A percentile compares a stretch with the other conserved stretches of the same genome.
phyloP scores from a whole-genome alignment of 2,888 invertebrate species.

The Muscina levida region DNA sequence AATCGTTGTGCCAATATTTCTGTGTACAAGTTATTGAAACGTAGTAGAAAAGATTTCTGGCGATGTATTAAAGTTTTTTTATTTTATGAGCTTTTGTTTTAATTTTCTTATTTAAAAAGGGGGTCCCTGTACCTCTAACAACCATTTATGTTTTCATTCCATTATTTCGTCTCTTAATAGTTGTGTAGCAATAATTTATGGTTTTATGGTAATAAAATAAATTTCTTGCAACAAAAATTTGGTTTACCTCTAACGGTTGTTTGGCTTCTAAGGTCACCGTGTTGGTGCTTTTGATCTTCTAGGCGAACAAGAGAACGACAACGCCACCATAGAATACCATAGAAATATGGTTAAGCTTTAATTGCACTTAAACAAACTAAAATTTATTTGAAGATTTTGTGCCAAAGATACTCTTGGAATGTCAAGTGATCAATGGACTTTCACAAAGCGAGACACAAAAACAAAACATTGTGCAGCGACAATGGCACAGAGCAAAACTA shows the following conservation, averaged over 20 bases:
- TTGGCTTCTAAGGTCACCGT: constrained; percentile 60
- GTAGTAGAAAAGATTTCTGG: constrained; percentile 39
- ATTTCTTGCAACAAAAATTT: constrained; percentile 47
- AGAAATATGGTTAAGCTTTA: constrained; percentile 49
- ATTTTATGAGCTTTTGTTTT: constrained; percentile 31
- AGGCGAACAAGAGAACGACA: constrained; percentile 42
- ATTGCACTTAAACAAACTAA: constrained; percentile 49
- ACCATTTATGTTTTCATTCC: constrained; percentile 9
- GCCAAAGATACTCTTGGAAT: constrained; percentile 34
- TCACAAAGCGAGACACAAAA: constrained; percentile 1
- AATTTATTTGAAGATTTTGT: constrained; percentile 42
- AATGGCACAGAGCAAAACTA: no score
- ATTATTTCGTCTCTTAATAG: constrained; percentile 47
- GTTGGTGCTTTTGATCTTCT: constrained; percentile 55
- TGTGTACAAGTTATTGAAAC: constrained; percentile 34
- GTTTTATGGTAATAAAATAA: constrained; percentile 60
- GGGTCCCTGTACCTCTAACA: no score
- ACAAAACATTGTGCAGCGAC: no score
- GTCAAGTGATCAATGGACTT: constrained; percentile 42
- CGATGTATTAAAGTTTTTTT: constrained; percentile 5
- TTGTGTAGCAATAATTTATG: constrained; percentile 57
- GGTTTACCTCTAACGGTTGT: constrained; percentile 61
- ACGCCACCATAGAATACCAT: background rate
- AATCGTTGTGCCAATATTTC: constrained; percentile 45
- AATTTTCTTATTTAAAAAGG: constrained; percentile 4